Conservation (phyloP, 2,113 vertebrate species). For the Catharus minimus region DNA sequence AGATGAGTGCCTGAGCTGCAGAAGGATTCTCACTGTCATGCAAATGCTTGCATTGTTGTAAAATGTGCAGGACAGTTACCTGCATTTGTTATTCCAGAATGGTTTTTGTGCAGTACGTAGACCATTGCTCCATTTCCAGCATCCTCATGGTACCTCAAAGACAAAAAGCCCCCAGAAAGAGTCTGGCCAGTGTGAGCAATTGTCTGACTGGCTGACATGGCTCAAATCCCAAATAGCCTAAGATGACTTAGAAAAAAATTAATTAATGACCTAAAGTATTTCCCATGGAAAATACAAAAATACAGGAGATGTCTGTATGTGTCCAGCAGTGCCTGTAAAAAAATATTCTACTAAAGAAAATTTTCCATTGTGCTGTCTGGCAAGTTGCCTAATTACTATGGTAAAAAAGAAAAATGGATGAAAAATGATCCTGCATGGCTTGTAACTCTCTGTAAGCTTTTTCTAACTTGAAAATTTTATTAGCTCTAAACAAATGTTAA, state of each 20-base stretch:
- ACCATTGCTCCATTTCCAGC: not conserved
- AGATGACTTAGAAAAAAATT: not conserved
- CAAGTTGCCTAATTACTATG: constrained; percentile 40
- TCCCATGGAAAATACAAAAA: not conserved
- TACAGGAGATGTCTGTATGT: not conserved
- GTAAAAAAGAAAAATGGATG: not conserved
- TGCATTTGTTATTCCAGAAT: not conserved
- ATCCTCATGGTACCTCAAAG: not conserved
- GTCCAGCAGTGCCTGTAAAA: not conserved
- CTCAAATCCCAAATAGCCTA: not conserved
- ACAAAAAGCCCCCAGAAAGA: accelerated
- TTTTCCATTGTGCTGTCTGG: constrained; percentile 32
- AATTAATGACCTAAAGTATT: not conserved
- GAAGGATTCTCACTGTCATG: not conserved
- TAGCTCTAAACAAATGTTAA: not conserved
- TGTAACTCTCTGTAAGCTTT: not conserved
- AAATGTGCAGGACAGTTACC: not conserved
- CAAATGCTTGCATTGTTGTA: not conserved
- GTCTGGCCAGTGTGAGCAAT: not conserved
- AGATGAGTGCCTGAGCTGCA: not conserved
- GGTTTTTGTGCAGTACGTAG: not conserved
- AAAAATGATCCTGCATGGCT: not conserved
- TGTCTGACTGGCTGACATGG: not conserved
- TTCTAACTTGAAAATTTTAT: not conserved
- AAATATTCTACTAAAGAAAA: constrained; percentile 7